Base-by-base conservation (phyloP, 2,113 vertebrate species). In the Upupa epops region DNA sequence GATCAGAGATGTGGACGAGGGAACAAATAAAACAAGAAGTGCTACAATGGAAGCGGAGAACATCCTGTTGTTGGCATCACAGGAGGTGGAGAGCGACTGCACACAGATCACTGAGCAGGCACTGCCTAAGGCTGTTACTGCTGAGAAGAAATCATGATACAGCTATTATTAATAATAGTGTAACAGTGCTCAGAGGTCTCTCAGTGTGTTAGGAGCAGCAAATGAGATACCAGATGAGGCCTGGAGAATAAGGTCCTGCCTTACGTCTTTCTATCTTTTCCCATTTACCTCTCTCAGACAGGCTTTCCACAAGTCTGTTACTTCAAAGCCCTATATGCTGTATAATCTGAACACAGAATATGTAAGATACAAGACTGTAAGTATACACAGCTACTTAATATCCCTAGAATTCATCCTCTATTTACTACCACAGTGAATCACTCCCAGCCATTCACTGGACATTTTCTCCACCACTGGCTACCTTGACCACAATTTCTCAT, bases 71-170 rank as follows among this genome's bases (percentile, higher is more conserved):
- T 90, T 89, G 93, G 83, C 94, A 82, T 81, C 68, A 59, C 4
- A 0, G 90, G 83, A 90, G 93, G 74, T 79, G 58, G 66, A 86
- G 48, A 72, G 74, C 0, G 0, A 81, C 70, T 88, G 46, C 80
- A 76, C 77, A 63, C 70, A 96, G 73, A 89, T 90, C 81, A 93
- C 74, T 90, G 83, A 90, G 83, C 81, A 89, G 51, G 77, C 88
- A 87, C 63, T 89, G 88, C 92, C 86, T 95, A 78, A 89, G 93
- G 93, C 93, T 93, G 83, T 65, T 90, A 86, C 70, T 86, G 80
- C 93, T 96, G 88, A 90, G 86, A 76, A 86, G 77, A 84, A 93
- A 93, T 49, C 74, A 19, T 73, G 86, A 86, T 93, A 79, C 68
- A 87, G 90, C 34, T 79, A 63, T 95, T 95, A 95, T 82, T 94